A percentile compares a stretch with the other conserved stretches of the same genome.
These are phyloP conservation scores for Agrilus cyanescens DNA, from an alignment of 2,888 invertebrate species.

Conservation along the genomic window DNA sequence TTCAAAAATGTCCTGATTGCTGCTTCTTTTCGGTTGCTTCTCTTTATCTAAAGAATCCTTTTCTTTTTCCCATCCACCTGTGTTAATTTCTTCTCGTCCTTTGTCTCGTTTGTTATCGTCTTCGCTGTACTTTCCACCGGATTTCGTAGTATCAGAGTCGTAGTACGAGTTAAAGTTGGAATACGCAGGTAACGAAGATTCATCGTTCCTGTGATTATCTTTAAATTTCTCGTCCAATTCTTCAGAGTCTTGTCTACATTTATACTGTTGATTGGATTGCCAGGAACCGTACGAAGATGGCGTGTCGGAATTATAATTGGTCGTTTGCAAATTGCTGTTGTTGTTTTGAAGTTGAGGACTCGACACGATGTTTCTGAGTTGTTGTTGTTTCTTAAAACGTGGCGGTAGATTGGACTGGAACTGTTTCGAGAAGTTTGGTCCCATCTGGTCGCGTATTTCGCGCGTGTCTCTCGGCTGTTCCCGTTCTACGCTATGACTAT, in stretches of 20 bases:
- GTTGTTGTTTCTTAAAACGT: constrained; percentile 69
- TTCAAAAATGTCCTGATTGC: constrained; percentile 17
- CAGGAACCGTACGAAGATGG: constrained; percentile 8
- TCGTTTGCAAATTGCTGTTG: constrained; percentile 18
- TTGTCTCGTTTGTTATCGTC: constrained; percentile 26
- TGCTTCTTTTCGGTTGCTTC: constrained; percentile 13
- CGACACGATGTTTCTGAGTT: constrained; percentile 37
- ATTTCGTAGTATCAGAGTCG: constrained; percentile 21
- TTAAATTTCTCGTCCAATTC: constrained; percentile 17
- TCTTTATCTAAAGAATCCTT: constrained; percentile 13
- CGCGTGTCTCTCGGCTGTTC: constrained; percentile 28
- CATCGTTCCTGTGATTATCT: constrained; percentile 29
- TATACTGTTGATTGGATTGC: constrained; percentile 15
- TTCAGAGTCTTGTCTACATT: constrained; percentile 13
- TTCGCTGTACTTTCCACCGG: constrained; percentile 31
- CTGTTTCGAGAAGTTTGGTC: constrained; percentile 52
- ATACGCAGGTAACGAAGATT: constrained; percentile 24
- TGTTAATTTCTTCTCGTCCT: constrained; percentile 23
- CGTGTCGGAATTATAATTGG: constrained; percentile 23
- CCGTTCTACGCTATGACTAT: constrained; percentile 20
- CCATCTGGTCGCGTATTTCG: constrained; percentile 43
- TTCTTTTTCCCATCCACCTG: constrained; percentile 25
- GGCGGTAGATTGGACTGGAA: constrained; percentile 80
- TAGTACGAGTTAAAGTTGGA: constrained; percentile 17
- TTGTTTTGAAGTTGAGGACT: constrained; percentile 24